Evolutionary conservation across 2,797 vertebrate genomes (phyloP).

Genomic region (Salmo trutta): DNA sequence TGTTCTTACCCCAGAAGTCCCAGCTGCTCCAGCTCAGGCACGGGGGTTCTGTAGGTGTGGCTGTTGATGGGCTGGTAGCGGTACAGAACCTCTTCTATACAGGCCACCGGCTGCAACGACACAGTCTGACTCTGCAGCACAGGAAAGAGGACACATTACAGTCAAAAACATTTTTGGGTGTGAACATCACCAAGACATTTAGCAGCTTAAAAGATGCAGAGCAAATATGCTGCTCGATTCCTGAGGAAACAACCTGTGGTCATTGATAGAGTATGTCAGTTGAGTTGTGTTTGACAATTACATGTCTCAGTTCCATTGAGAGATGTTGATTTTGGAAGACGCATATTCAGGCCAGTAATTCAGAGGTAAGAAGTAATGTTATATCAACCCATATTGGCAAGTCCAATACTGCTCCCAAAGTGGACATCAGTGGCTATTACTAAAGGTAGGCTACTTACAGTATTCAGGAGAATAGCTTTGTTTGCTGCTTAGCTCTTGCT

Average conservation of each 20-base stretch:
- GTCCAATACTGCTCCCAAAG: too few species aligned
- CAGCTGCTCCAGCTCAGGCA: constrained; percentile 87
- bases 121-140: constrained; percentile 85
- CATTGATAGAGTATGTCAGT: constrained; percentile 57
- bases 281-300: constrained; percentile 24
- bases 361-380: too few species aligned
- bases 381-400: too few species aligned
- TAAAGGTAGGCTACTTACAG: too few species aligned
- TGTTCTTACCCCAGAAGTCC: constrained; percentile 84
- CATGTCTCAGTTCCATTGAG: constrained; percentile 37
- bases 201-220: constrained; percentile 27
- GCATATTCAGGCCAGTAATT: neutral
- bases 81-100: constrained; percentile 86
- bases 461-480: too few species aligned
- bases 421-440: too few species aligned
- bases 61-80: constrained; percentile 84
- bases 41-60: constrained; percentile 83
- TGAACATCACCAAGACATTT: constrained; percentile 13
- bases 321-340: constrained; percentile 18
- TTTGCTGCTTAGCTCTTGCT: too few species aligned
- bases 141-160: neutral
- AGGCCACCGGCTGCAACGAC: constrained; percentile 84
- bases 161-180: constrained; percentile 6
- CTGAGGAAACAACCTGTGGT: constrained; percentile 25
- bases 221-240: constrained; percentile 33